Evolutionary conservation across 2,797 vertebrate species (phyloP), one percentile per base, ranked within the genome.

Genomic region (Micromesistius poutassou): DNA sequence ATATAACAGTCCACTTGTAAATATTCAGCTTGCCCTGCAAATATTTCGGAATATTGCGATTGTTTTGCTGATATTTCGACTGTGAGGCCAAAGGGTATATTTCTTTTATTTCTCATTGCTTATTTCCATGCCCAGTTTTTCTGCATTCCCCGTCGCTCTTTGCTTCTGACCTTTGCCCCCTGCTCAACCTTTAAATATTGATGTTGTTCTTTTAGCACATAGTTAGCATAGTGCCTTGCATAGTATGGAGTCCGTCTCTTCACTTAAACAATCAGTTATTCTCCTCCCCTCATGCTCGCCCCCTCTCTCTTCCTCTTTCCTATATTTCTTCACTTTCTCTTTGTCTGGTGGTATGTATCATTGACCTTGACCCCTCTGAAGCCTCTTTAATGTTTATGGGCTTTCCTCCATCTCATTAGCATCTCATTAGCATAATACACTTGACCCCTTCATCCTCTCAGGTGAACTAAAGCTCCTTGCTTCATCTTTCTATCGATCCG

Each of bases 391-490:
- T 89, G 82, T 76, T 87, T 85, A 89, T 85, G 76, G 74, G 66
- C 76, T 79, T 74, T 80, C 62, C 78, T 78, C 72, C 83, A 74
- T 50, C 79, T 82, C 30, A 76, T 84, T 90, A 85, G 81, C 85
- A 83, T 89, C 14, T 78, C 1, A 89, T 91, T 92, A 89, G 79
- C 90, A 91, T 91, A 84, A 78, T 74, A 81, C 25, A 79, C 83
- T 83, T 88, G 81, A 90, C 83, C 86, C 62, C 0, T 22, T 28
- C 73, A 40, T 25, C 40, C 76, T 36, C 74, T 40, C 35, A 66
- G 78, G 86, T 89, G 84, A 84, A 88, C 76, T 22, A 72, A 68
- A 1, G 46, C 77, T 38, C 9, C 25, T 62, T 5, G 55, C 75
- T 76, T 73, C 13, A 8, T 30, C 74, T 36, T 14, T 38, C 55